A percentile compares a stretch with the other conserved stretches of the same genome.
Conservation (phyloP, 2,888 invertebrate species). For the Orthosia gracilis region DNA sequence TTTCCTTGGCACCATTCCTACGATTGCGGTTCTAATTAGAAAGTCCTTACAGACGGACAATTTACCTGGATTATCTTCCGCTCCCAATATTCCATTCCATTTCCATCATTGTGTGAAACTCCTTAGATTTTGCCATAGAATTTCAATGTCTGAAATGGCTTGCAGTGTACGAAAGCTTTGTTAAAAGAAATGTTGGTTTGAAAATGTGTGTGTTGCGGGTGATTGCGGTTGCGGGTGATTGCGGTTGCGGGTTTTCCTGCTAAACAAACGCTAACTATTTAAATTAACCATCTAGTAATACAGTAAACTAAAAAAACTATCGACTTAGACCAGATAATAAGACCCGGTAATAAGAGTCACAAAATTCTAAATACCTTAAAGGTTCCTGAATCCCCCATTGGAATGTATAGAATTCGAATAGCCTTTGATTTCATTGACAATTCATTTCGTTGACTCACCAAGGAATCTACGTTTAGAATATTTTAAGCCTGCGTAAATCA, state of each 20-base stretch:
- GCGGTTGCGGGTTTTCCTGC: too few species aligned
- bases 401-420: slow-evolving; percentile 26
- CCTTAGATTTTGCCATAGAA: neutral
- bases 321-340: neutral
- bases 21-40: slow-evolving; percentile 60
- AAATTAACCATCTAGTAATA: too few species aligned
- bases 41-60: slow-evolving; percentile 48
- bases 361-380: too few species aligned
- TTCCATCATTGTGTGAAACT: slow-evolving; percentile 33
- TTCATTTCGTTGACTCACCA: slow-evolving; percentile 5
- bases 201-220: too few species aligned
- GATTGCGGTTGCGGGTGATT: accelerated
- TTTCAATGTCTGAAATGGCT: neutral
- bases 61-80: slow-evolving; percentile 68
- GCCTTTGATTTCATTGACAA: slow-evolving; percentile 18
- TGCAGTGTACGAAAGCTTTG: neutral
- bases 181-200: neutral
- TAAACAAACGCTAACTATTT: too few species aligned
- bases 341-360: too few species aligned
- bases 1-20: slow-evolving; percentile 45
- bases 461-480: slow-evolving; percentile 14
- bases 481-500: slow-evolving; percentile 3
- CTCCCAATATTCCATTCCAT: slow-evolving; percentile 46
- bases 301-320: too few species aligned
- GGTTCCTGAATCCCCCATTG: slow-evolving; percentile 14